Evolutionary conservation across 2,113 vertebrate genomes (phyloP).

Genomic region (Anoura caudifer): DNA sequence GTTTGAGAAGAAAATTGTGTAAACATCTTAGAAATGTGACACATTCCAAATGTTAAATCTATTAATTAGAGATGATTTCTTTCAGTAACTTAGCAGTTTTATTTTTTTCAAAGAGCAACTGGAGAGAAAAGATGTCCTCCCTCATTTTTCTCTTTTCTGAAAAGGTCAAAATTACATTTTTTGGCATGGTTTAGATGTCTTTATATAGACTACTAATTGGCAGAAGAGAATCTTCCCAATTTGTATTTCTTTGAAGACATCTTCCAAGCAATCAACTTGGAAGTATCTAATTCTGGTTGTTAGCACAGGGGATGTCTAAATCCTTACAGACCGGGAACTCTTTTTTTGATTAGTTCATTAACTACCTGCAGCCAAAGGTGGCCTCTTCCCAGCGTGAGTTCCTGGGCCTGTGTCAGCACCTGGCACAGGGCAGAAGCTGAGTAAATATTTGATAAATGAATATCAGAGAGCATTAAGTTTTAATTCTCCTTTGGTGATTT

Average conservation of each 20-base stretch:
- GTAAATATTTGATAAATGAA: neutral
- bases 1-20: slow-evolving; percentile 38
- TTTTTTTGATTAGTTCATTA: neutral
- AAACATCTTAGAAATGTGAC: slow-evolving; percentile 8
- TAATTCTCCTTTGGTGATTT: slow-evolving; percentile 12
- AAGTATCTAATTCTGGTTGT: neutral
- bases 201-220: neutral
- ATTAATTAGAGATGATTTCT: slow-evolving; percentile 23
- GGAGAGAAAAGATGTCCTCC: neutral
- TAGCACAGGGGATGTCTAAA: neutral
- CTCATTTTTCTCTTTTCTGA: neutral
- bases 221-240: neutral
- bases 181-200: neutral
- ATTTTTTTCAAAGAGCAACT: neutral
- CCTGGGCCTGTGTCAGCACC: neutral
- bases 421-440: neutral
- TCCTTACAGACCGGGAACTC: neutral
- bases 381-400: neutral
- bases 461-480: neutral
- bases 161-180: slow-evolving; percentile 40
- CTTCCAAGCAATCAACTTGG: neutral
- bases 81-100: neutral
- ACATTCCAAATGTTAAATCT: slow-evolving; percentile 13
- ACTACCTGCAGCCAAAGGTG: neutral
- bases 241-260: slow-evolving; percentile 18